Percentiles rank a stretch among this genome's conserved stretches.
Conservation (phyloP, 2,113 vertebrate species). For the Halichoerus grypus region DNA sequence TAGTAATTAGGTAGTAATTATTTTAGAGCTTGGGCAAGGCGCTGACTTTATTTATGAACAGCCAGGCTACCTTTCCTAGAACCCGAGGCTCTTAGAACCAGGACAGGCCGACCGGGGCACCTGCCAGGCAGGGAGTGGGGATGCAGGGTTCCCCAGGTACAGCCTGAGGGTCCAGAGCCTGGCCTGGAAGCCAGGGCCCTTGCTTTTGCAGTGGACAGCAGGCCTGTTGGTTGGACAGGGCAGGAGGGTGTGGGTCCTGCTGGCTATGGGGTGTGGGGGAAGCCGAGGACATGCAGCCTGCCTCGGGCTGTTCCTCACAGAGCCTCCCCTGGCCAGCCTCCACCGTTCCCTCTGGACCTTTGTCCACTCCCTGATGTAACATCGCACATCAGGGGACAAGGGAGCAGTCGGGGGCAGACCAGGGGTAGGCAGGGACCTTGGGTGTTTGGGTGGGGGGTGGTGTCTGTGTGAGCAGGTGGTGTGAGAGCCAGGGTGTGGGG, state of each 20-base stretch:
- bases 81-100: background rate
- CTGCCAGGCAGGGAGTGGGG: too few species aligned
- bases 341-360: accelerated
- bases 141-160: background rate
- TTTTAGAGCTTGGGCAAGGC: background rate
- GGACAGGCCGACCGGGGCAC: background rate
- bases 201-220: accelerated
- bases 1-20: background rate
- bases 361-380: too few species aligned
- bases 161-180: background rate
- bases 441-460: background rate
- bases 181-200: background rate
- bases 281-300: background rate
- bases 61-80: background rate
- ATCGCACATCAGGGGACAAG: background rate
- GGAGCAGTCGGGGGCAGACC: background rate
- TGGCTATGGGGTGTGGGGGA: background rate
- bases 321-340: background rate
- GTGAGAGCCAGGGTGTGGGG: too few species aligned
- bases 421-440: background rate
- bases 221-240: background rate
- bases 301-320: background rate
- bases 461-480: background rate
- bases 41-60: background rate
- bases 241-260: background rate